Evolutionary conservation across 2,888 invertebrate species (phyloP), one percentile per base, ranked within the genome.

Genomic region (Agrotis segetum): DNA sequence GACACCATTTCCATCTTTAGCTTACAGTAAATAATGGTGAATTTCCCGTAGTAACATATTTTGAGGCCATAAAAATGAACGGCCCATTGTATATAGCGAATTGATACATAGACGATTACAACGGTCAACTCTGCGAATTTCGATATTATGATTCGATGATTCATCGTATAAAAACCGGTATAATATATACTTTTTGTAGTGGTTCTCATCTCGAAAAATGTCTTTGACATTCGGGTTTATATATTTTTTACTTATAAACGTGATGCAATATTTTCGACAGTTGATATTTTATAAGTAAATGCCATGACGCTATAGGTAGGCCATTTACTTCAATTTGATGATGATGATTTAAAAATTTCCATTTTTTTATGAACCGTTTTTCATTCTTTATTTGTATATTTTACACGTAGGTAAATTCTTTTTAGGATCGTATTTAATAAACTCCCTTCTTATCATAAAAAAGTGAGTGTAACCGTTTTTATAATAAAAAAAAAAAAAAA

Each of bases 121-220:
- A 87, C 87, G 68, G 79, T 81, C 82, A 66, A 78, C 75, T 82
- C 66, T 67, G 69, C 79, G 70, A 85, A 87, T 80, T 75, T 76
- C 76, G 67, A 71, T 84, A 69, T 63, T 60, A 62, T 44, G 61
- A 69, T 73, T 79, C 71, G 79, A 82, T 88, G 86, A 88, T 67
- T 88, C 86, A 88, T 71, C n/a, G 17, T 68, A 60, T 49, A 71
- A 78, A 81, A 86, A 83, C 79, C 69, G 79, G 78, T 82, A 62
- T 47, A 24, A 19, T 47, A 50, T 11, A 14, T 52, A 59, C 52
- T 29, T 67, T 74, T 82, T 78, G 55, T 74, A 66, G 63, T 60
- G 59, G 61, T 78, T 72, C 68, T 66, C 53, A 68, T 79, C 77
- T 77, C 69, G 55, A 80, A 79, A 83, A 77, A 79, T 80, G 59